Conservation (phyloP, 2,797 vertebrate species). For the Hypotaenidia okinawae region DNA sequence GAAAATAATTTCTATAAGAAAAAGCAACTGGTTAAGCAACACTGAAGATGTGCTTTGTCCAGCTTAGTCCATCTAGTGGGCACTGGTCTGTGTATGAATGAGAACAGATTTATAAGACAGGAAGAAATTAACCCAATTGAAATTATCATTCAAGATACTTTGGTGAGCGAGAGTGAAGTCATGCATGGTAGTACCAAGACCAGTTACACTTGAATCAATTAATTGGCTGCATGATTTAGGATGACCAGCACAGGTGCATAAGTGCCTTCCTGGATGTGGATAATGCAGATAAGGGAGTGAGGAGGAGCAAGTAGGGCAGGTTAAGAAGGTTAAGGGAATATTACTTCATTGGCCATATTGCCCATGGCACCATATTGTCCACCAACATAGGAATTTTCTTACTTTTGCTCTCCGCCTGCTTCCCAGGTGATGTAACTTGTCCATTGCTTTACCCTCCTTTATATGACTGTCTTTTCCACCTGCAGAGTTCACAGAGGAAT, state of each 20-base stretch:
- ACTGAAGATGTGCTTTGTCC: background rate
- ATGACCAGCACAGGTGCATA: background rate
- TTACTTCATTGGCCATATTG: background rate
- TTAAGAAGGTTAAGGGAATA: background rate
- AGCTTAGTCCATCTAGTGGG: background rate
- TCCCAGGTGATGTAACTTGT: background rate
- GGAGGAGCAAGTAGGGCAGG: background rate
- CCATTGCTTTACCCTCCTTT: background rate
- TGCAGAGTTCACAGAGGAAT: background rate
- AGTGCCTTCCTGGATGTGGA: background rate
- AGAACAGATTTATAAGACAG: background rate
- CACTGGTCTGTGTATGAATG: background rate
- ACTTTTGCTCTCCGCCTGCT: background rate
- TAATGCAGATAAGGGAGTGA: background rate
- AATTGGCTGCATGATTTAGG: background rate
- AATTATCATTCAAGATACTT: background rate
- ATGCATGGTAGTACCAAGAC: rapidly evolving
- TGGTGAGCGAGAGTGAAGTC: background rate
- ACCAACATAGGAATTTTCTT: background rate
- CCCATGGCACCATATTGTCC: background rate
- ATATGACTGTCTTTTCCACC: background rate
- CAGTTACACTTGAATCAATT: background rate
- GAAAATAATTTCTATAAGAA: background rate
- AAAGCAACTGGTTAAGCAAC: background rate
- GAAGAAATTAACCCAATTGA: background rate